Evolutionary conservation across 1,140 invertebrate species (phyloP), one percentile per base, ranked within the genome.

Genomic region (Condylostylus longicornis): DNA sequence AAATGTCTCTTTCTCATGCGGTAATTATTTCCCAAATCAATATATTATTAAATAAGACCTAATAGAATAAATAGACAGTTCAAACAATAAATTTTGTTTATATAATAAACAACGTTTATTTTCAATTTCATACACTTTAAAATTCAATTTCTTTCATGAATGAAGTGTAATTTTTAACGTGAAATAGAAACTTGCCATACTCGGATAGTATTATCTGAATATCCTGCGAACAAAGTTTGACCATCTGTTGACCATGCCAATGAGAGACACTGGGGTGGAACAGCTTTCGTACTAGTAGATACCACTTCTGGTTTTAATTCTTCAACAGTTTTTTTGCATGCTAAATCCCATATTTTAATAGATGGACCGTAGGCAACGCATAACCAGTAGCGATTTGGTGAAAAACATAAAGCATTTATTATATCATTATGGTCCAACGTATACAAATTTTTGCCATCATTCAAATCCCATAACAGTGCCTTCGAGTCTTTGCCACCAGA

Each of bases 271-370:
- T 95, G 82, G 21, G 94, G 90, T 49, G 87, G 83, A 47, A 90
- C 86, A 38, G 84, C 77, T 62, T 90, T 90, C 34, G 71, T 71
- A 5, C 69, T 74, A 19, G 47, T 46, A 19, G 70, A 72, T 39
- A 93, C 80, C 48, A 97, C 82, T 58, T 98, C 94, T 12, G 91
- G 88, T 58, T 84, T 83, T 30, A 98, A 70, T 68, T 99, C 95
- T 66, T 98, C 94, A 49, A 99, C 91, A 75, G 96, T 90, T 62
- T 95, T 88, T 70, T 99, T 99, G 65, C 87, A 91, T 71, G 98
- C 95, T 58, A 99, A 72, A 74, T 99, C 95, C 95, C 96, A 99
- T 58, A 99, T 98, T 68, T 96, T 97, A 60, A 99, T 97, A 48
- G 81, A 86, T 38, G 94, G 88, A 51, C 96, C 96, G 58, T 87